These are phyloP conservation scores for Enteromius paludinosus DNA, from an alignment of 2,797 vertebrate genomes.

Conservation along the genomic window DNA sequence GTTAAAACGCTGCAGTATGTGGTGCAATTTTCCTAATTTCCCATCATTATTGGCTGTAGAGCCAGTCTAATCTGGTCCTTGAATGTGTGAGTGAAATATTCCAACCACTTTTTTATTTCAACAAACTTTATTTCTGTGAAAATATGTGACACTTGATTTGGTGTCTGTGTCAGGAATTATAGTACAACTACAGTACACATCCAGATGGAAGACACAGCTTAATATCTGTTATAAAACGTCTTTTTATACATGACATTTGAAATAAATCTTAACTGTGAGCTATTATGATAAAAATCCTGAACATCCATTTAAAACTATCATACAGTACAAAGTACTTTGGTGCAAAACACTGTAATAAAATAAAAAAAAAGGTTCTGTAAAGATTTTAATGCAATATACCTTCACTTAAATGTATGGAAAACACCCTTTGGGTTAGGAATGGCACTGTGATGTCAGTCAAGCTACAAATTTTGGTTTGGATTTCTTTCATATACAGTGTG, in stretches of 20 bases:
- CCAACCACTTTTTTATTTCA: constrained; percentile 42
- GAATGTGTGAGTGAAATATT: background rate
- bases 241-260: constrained; percentile 9
- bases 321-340: constrained; percentile 21
- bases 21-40: background rate
- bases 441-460: background rate
- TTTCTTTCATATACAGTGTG: constrained; percentile 24
- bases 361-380: constrained; percentile 27
- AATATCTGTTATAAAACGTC: constrained; percentile 45
- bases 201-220: constrained; percentile 56
- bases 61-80: background rate
- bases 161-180: constrained; percentile 51
- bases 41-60: background rate
- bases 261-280: background rate
- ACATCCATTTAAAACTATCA: constrained; percentile 1
- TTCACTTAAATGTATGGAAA: constrained; percentile 8
- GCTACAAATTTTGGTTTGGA: background rate
- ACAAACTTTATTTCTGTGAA: constrained; percentile 56
- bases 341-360: constrained; percentile 33
- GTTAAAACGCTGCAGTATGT: background rate
- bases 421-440: background rate
- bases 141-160: constrained; percentile 46
- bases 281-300: background rate
- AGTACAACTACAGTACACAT: constrained; percentile 52
- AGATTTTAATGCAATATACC: background rate